Conservation (phyloP, 2,888 invertebrate genomes). For the Apamea anceps region DNA sequence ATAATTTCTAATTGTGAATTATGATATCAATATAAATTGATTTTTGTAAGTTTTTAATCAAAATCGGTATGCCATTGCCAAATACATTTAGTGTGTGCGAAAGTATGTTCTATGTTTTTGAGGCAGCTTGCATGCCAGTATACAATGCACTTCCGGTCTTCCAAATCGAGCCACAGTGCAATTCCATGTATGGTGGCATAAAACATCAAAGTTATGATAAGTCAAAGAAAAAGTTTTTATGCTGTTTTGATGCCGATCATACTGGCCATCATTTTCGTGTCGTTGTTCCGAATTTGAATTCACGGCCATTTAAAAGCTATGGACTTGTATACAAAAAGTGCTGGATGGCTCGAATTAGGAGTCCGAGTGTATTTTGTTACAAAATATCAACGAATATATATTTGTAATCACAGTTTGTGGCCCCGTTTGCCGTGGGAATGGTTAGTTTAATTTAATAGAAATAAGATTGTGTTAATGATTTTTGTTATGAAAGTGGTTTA, state of each 20-base stretch:
- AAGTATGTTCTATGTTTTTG: conserved; percentile 25
- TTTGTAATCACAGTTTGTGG: conserved; percentile 42
- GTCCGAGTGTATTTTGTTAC: not conserved
- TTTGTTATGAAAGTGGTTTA: not conserved
- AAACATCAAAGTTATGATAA: not conserved
- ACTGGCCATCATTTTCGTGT: not conserved
- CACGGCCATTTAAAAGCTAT: not conserved
- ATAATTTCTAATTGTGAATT: conserved; percentile 28
- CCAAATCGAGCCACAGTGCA: not conserved
- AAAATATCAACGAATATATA: conserved; percentile 23
- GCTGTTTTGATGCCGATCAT: not conserved
- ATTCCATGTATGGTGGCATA: not conserved
- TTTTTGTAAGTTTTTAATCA: conserved; percentile 24
- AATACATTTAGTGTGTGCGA: conserved; percentile 33
- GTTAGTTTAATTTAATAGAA: conserved; percentile 13
- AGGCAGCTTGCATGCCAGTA: conserved; percentile 31
- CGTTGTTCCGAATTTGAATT: not conserved
- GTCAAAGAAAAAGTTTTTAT: not conserved
- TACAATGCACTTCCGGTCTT: not conserved
- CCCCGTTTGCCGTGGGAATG: conserved; percentile 45
- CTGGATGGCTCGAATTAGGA: not conserved
- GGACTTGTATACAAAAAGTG: no score
- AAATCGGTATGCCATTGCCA: conserved; percentile 48
- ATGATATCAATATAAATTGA: conserved; percentile 38
- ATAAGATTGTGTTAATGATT: not conserved